phyloP scores from a whole-genome alignment of 35 echinoderm and acorn worm genomes.

The Acanthaster planci region DNA sequence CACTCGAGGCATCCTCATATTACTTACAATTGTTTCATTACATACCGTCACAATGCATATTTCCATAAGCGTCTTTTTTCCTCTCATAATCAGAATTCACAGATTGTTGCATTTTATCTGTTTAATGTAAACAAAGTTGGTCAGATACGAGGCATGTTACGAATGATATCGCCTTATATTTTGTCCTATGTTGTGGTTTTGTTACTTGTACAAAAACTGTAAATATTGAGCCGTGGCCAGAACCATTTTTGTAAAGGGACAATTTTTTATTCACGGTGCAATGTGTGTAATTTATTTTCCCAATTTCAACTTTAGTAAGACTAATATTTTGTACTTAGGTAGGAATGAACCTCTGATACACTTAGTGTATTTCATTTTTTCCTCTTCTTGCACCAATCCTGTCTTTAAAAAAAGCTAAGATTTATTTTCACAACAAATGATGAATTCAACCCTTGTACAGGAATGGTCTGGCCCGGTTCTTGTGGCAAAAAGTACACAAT shows the following conservation, averaged over 20 bases:
- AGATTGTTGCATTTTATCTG: no score
- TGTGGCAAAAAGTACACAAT: conserved; percentile 22
- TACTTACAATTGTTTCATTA: no score
- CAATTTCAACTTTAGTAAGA: conserved; percentile 3
- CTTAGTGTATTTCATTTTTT: neutral
- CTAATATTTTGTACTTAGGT: conserved; percentile 27
- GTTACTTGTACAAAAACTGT: conserved; percentile 12
- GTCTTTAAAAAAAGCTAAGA: neutral
- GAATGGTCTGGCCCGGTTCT: conserved; percentile 20
- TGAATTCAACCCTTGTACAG: conserved; percentile 18
- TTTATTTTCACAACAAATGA: conserved; percentile 10
- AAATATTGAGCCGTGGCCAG: conserved; percentile 3
- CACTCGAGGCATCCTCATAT: no score
- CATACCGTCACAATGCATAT: no score
- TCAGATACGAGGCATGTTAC: no score
- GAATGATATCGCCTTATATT: neutral
- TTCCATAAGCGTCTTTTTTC: no score
- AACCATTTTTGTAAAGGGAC: conserved; percentile 27
- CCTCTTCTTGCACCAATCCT: conserved; percentile 1
- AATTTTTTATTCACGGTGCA: conserved; percentile 22
- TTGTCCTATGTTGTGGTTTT: conserved; percentile 11
- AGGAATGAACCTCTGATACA: neutral
- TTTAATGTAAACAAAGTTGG: neutral
- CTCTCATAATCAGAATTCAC: no score
- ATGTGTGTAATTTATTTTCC: conserved; percentile 27